A percentile compares a stretch with the other conserved stretches of the same genome.
Conservation (phyloP, 2,888 invertebrate genomes). For the Nomada goodeniana region DNA sequence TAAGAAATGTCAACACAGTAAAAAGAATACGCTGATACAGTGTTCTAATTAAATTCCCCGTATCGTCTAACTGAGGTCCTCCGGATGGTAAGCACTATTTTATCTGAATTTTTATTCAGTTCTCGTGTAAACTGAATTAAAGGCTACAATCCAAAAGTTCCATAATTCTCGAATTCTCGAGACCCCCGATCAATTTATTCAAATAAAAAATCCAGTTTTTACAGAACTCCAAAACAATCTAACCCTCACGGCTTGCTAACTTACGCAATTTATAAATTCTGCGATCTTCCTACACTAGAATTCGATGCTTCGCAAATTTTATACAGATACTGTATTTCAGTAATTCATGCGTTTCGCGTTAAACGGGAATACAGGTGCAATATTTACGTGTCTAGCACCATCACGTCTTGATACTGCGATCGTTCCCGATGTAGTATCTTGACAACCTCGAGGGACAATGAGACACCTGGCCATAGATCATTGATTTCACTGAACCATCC, state of each 20-base stretch:
- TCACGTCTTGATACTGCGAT: constrained; percentile 93
- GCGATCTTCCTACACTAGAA: no score
- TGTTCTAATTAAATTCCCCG: background rate
- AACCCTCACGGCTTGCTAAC: background rate
- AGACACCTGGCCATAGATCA: constrained; percentile 95
- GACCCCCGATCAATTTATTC: no score
- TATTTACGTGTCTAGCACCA: constrained; percentile 91
- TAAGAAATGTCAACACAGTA: background rate
- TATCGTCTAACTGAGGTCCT: background rate
- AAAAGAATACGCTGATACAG: background rate
- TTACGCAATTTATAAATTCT: background rate
- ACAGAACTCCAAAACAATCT: background rate
- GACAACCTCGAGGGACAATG: constrained; percentile 94
- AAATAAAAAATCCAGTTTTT: no score
- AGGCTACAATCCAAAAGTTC: no score
- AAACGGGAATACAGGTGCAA: background rate
- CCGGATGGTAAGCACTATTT: background rate
- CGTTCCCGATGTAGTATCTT: constrained; percentile 91
- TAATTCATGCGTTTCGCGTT: background rate
- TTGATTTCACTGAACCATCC: constrained; percentile 98
- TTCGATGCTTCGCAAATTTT: background rate
- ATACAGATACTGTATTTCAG: background rate
- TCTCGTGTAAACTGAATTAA: no score
- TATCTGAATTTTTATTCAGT: background rate
- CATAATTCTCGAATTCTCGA: background rate